A percentile compares a stretch with the other conserved stretches of the same genome.
Conservation (phyloP, 2,888 invertebrate genomes). For the Ctenicera cuprea region DNA sequence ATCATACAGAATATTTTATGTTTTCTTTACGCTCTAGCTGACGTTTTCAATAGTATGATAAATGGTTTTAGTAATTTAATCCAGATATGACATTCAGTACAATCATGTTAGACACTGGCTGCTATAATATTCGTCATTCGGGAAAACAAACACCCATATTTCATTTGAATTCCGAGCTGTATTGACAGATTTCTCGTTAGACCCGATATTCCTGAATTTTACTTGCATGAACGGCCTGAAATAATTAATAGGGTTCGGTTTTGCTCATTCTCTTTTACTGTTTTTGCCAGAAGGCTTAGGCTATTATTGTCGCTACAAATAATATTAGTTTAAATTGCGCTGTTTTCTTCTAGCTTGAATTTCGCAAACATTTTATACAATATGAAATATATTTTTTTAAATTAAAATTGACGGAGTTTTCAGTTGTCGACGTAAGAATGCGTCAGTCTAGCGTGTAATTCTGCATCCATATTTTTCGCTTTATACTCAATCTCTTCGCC, state of each 20-base stretch:
- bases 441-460: constrained; percentile 44
- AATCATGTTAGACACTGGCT: constrained; percentile 20
- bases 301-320: too few relatives aligned
- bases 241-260: constrained; percentile 5
- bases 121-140: constrained; percentile 25
- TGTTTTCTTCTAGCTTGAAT: too few relatives aligned
- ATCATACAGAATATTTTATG: constrained; percentile 2
- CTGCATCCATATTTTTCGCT: constrained; percentile 43
- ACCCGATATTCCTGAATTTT: constrained; percentile 6
- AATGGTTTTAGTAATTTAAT: constrained; percentile 28
- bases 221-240: constrained; percentile 4
- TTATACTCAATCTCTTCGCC: constrained; percentile 43
- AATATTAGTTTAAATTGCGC: background rate
- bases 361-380: background rate
- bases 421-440: constrained; percentile 41
- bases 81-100: constrained; percentile 24
- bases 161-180: constrained; percentile 18
- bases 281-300: too few relatives aligned
- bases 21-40: constrained; percentile 3
- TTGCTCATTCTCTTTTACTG: background rate
- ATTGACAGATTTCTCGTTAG: constrained; percentile 29
- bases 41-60: constrained; percentile 17
- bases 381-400: background rate
- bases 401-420: background rate
- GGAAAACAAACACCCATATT: constrained; percentile 29